These are phyloP conservation scores for Siphlonurus alternatus DNA, from an alignment of 2,888 invertebrate species.

Conservation along the genomic window DNA sequence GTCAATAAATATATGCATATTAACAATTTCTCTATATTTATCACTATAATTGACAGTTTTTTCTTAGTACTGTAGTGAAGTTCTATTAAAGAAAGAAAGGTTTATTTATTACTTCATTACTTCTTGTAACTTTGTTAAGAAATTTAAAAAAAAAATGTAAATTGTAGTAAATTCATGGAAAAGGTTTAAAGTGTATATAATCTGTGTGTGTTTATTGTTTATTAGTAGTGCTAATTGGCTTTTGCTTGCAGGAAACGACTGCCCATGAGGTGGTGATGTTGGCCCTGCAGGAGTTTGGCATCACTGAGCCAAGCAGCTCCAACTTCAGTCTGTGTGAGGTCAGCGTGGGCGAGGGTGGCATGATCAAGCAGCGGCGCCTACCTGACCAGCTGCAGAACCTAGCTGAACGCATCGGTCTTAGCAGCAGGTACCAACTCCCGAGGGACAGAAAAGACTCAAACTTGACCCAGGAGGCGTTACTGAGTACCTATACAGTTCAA, in stretches of 20 bases:
- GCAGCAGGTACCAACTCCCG: conserved; percentile 31
- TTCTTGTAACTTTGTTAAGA: too few relatives aligned
- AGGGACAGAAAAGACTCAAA: not conserved
- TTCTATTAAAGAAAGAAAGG: too few relatives aligned
- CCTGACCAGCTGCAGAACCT: conserved; percentile 91
- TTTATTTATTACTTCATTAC: too few relatives aligned
- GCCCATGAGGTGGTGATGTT: conserved; percentile 81
- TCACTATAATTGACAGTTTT: too few relatives aligned
- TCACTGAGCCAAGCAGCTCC: conserved; percentile 77
- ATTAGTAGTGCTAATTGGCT: conserved; percentile 29
- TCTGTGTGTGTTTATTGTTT: too few relatives aligned
- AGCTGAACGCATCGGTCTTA: conserved; percentile 79
- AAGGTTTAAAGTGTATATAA: too few relatives aligned
- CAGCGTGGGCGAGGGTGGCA: conserved; percentile 86
- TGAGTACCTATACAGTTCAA: not conserved
- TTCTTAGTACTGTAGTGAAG: too few relatives aligned
- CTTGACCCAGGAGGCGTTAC: not conserved
- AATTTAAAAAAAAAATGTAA: too few relatives aligned
- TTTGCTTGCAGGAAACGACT: conserved; percentile 35
- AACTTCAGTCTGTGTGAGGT: conserved; percentile 93
- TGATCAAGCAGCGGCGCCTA: conserved; percentile 87
- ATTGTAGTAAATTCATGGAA: too few relatives aligned
- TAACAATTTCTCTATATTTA: too few relatives aligned
- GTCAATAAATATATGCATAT: not conserved
- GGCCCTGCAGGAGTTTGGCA: conserved; percentile 88